phyloP scores from a whole-genome alignment of 2,888 invertebrate species.

The Dichetophora obliterata region DNA sequence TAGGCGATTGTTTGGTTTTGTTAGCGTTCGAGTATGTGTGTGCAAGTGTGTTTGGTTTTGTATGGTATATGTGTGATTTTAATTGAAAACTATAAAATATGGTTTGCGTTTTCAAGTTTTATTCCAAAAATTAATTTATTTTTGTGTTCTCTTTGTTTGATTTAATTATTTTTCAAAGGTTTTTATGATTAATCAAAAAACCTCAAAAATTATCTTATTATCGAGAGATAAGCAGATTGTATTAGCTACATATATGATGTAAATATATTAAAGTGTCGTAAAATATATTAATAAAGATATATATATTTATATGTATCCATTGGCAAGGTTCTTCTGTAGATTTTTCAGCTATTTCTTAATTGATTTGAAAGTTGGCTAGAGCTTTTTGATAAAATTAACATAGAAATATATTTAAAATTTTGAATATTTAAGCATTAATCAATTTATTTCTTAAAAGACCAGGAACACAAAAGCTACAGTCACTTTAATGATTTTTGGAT shows the following conservation, averaged over 20 bases:
- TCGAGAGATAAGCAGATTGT: constrained; percentile 1
- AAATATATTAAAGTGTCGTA: constrained; percentile 40
- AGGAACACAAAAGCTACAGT: background rate
- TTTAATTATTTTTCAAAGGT: constrained; percentile 40
- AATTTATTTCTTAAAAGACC: background rate
- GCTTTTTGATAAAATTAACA: constrained; percentile 47
- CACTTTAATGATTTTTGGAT: background rate
- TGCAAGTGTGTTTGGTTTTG: background rate
- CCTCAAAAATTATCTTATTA: constrained; percentile 28
- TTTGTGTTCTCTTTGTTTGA: constrained; percentile 27
- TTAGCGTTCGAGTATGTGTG: background rate
- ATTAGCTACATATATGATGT: constrained; percentile 18
- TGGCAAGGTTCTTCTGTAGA: constrained; percentile 11
- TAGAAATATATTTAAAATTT: constrained; percentile 41
- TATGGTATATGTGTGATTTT: background rate
- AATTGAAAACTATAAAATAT: constrained; percentile 38
- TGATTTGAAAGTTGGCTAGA: constrained; percentile 53
- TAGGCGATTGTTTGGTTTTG: too few species aligned
- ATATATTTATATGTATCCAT: too few species aligned
- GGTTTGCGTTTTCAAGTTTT: constrained; percentile 44
- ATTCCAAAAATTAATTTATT: constrained; percentile 17
- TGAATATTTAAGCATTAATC: background rate
- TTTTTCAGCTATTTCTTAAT: constrained; percentile 51
- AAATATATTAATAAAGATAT: constrained; percentile 28
- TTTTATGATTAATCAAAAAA: constrained; percentile 58